Percentiles rank a stretch among this genome's conserved stretches.
These are phyloP conservation scores for Hedychridium roseum DNA, from an alignment of 2,888 invertebrate species.

Conservation along the genomic window DNA sequence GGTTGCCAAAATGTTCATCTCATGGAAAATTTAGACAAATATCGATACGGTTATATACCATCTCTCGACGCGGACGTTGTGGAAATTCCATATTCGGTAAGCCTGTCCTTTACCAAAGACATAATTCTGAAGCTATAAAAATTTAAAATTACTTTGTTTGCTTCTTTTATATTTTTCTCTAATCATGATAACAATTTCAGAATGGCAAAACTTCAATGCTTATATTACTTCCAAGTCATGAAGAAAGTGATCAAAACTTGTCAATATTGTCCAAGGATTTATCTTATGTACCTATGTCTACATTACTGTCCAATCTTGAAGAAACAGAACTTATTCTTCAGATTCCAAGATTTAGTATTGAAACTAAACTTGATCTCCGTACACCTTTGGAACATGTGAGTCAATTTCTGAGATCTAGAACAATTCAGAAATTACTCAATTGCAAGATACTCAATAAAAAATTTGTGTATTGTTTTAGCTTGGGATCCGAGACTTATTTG, in stretches of 20 bases:
- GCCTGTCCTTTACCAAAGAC: constrained; percentile 31
- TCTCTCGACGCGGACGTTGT: constrained; percentile 74
- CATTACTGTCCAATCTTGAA: constrained; percentile 64
- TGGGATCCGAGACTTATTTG: constrained; percentile 69
- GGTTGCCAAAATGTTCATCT: constrained; percentile 71
- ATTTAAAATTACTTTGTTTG: background rate
- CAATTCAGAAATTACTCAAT: constrained; percentile 7
- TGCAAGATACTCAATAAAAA: background rate
- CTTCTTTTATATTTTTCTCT: background rate
- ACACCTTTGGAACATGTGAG: constrained; percentile 66
- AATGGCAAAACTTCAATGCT: constrained; percentile 72
- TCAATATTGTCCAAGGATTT: constrained; percentile 68
- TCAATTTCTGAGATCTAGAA: too few species aligned
- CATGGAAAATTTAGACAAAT: constrained; percentile 74
- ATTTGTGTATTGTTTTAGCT: constrained; percentile 64
- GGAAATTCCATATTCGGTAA: constrained; percentile 79
- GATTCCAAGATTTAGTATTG: constrained; percentile 71
- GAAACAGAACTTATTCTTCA: constrained; percentile 66
- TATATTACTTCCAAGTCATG: constrained; percentile 67
- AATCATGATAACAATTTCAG: constrained; percentile 55
- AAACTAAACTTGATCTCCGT: constrained; percentile 67
- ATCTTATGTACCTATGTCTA: constrained; percentile 66
- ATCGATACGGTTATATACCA: constrained; percentile 70
- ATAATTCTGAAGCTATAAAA: background rate
- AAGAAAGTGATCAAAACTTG: constrained; percentile 63